Percentiles rank a stretch among this genome's conserved stretches.
Evolutionary conservation across 2,888 invertebrate genomes (phyloP).

Genomic region (Erebia epiphron): DNA sequence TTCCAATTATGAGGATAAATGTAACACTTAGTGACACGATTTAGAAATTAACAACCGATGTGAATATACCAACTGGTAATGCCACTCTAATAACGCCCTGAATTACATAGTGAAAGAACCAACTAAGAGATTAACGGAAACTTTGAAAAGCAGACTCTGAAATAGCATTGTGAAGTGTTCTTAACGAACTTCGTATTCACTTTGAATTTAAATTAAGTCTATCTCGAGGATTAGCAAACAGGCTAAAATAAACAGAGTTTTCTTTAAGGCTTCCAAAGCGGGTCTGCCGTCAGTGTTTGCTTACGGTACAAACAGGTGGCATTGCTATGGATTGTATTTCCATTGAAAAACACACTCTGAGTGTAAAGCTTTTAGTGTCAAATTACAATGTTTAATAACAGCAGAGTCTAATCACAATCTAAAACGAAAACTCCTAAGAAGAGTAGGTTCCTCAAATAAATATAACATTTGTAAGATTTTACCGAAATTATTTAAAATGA

Average conservation of each 20-base stretch:
- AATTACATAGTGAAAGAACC: background rate
- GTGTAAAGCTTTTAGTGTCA: background rate
- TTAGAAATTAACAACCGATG: too few relatives aligned
- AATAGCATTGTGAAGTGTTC: slow-evolving; percentile 11
- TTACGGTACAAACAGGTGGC: slow-evolving; percentile 1
- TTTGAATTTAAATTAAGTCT: slow-evolving; percentile 36
- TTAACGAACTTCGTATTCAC: slow-evolving; percentile 21
- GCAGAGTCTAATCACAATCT: background rate
- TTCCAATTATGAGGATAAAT: too few relatives aligned
- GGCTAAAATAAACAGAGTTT: slow-evolving; percentile 32
- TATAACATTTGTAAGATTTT: too few relatives aligned
- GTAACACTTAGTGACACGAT: background rate
- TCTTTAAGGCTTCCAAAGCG: slow-evolving; percentile 22
- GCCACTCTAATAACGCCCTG: background rate
- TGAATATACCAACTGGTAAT: background rate
- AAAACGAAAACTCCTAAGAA: background rate
- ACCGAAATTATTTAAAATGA: too few relatives aligned
- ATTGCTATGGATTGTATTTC: background rate
- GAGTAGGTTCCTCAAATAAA: background rate
- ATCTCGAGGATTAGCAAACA: slow-evolving; percentile 34
- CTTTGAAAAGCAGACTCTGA: slow-evolving; percentile 10
- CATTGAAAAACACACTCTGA: background rate
- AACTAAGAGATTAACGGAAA: slow-evolving; percentile 12
- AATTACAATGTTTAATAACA: background rate
- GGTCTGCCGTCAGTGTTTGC: slow-evolving; percentile 25